Base-by-base conservation (phyloP, 2,797 vertebrate species). In the Buceros bicornis region DNA sequence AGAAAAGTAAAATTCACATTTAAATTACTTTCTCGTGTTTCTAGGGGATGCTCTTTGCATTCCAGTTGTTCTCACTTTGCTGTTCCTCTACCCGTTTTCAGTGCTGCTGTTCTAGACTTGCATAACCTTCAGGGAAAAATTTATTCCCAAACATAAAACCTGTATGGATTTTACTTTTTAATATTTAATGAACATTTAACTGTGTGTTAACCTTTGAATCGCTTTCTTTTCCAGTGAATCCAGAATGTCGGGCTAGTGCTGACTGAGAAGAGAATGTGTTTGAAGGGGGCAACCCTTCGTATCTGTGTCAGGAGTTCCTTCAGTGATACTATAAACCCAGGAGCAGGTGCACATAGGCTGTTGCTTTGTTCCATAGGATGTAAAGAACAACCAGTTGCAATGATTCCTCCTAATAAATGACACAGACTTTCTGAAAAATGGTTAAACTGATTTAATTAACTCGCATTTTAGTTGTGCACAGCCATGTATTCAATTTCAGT, bases 1-100 rank as follows among this genome's bases (percentile, higher is more conserved):
- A 73, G 72, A 90, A 78, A 78, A 78, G 54, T 82, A 89, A 86
- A 90, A 96, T 89, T 93, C 91, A 57, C 64, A 85, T 85, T 88
- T 92, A 93, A 82, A 87, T 94, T 81, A 77, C 82, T 93, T 91
- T 56, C 53, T 92, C 31, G 54, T 82, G 72, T 94, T 96, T 96
- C 95, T 87, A 82, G 82, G 90, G 89, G 58, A 95, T 95, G 71
- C 61, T 93, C 69, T 89, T 81, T 90, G 50, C 69, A 78, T 93
- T 87, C 69, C 24, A 67, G 60, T 71, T 69, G 74, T 78, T 62
- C 80, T 90, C 33, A 33, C 22, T 35, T 78, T 77, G 40, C 51
- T 42, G n/a, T 83, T 96, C 56, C 45, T 76, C 28, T 58, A 5
- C n/a, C 4, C 20, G 6, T 51, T 88, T 74, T 80, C 6, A 11